Evolutionary conservation across 2,888 invertebrate species (phyloP).

Genomic region (Argynnis bischoffii): DNA sequence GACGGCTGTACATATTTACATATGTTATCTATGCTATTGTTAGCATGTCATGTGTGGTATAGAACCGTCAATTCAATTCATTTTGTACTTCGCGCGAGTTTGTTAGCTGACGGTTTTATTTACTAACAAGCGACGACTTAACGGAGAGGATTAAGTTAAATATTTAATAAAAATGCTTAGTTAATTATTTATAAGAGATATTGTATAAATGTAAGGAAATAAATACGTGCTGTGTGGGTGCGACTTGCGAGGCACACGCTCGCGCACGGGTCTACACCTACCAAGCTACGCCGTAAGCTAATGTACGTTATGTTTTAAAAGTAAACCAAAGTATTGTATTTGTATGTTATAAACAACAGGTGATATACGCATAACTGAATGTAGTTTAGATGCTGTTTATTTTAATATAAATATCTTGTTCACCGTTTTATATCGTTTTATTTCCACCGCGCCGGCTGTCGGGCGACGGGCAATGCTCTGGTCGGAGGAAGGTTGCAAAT

Average conservation of each 20-base stretch:
- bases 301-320: constrained; percentile 61
- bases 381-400: constrained; percentile 15
- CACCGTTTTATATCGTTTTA: constrained; percentile 12
- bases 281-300: not conserved
- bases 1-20: no score
- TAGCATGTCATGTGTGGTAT: no score
- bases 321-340: constrained; percentile 77
- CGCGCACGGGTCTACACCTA: not conserved
- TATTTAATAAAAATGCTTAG: no score
- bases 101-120: no score
- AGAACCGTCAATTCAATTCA: no score
- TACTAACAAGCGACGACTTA: no score
- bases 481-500: constrained; percentile 16
- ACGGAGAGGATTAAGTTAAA: no score
- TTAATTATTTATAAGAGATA: no score
- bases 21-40: no score
- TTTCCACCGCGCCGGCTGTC: not conserved
- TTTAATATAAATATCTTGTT: constrained; percentile 17
- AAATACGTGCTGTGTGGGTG: no score
- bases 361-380: constrained; percentile 26
- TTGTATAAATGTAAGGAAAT: no score
- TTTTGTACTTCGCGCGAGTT: no score
- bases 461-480: not conserved
- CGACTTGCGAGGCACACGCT: constrained; percentile 7
- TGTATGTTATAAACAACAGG: constrained; percentile 57